A percentile compares a stretch with the other conserved stretches of the same genome.
Evolutionary conservation across 2,888 invertebrate genomes (phyloP).

Genomic region (Pterobdella sp.): DNA sequence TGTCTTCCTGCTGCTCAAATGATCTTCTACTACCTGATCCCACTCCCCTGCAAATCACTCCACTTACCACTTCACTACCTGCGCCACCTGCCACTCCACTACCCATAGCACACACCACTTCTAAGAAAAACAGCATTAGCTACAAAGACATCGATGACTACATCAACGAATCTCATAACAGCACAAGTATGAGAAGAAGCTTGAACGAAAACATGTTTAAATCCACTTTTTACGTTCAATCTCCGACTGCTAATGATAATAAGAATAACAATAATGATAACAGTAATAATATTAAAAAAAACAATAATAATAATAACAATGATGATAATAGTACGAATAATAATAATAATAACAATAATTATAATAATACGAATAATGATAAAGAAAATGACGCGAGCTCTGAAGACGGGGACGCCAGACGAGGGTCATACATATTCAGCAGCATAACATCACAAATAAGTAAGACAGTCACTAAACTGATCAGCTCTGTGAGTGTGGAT

Average conservation of each 20-base stretch:
- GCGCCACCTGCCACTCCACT: no score
- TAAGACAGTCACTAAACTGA: constrained; percentile 2
- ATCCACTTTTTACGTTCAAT: background rate
- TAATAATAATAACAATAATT: background rate
- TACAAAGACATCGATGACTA: background rate
- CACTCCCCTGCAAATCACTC: background rate
- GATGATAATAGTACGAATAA: background rate
- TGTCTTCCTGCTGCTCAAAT: background rate
- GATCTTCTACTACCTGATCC: background rate
- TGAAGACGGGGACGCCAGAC: background rate
- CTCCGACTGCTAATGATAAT: background rate
- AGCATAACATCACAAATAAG: background rate
- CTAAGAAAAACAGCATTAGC: background rate
- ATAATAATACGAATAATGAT: background rate
- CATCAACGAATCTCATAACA: background rate
- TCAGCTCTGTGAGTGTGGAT: background rate
- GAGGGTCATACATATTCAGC: background rate
- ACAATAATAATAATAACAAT: background rate
- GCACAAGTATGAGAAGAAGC: background rate
- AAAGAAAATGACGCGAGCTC: background rate
- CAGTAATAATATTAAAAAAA: background rate
- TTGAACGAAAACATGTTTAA: constrained; percentile 2
- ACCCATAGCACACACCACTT: no score
- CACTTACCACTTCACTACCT: no score
- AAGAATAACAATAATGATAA: constrained; percentile 9